phyloP scores from a whole-genome alignment of 2,888 invertebrate genomes.

The Axea sp. region DNA sequence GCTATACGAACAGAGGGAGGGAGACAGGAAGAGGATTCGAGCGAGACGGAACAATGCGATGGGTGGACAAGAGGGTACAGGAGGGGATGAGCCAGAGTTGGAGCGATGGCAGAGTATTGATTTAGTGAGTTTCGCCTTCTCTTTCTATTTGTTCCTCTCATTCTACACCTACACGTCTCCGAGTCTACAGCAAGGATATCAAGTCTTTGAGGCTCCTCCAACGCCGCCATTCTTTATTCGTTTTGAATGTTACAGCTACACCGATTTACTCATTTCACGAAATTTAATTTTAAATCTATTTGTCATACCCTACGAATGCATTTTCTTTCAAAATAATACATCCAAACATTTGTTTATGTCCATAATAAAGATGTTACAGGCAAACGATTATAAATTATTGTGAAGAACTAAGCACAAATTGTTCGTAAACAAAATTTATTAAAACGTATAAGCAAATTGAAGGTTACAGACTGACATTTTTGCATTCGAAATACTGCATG shows the following conservation, averaged over 20 bases:
- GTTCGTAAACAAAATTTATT: too few relatives aligned
- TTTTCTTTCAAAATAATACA: too few relatives aligned
- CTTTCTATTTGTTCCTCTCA: conserved; percentile 78
- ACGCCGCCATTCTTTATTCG: conserved; percentile 63
- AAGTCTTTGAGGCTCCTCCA: conserved; percentile 65
- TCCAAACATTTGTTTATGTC: too few relatives aligned
- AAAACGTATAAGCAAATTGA: too few relatives aligned
- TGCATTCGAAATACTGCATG: too few relatives aligned
- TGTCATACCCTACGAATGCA: too few relatives aligned
- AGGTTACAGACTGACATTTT: too few relatives aligned
- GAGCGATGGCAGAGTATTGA: conserved; percentile 80
- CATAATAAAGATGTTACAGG: too few relatives aligned
- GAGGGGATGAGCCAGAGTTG: conserved; percentile 77
- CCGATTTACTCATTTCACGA: conserved; percentile 23
- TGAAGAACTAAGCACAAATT: too few relatives aligned
- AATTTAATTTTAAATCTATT: not conserved
- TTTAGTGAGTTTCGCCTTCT: conserved; percentile 79
- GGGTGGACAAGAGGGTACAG: conserved; percentile 62
- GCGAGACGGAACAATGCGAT: conserved; percentile 57
- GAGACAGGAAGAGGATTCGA: conserved; percentile 42
- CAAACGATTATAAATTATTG: too few relatives aligned
- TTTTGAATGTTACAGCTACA: conserved; percentile 38
- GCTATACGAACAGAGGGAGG: conserved; percentile 64
- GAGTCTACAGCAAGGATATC: conserved; percentile 65
- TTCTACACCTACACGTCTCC: conserved; percentile 75